Base-by-base conservation (phyloP, 2,888 invertebrate species). In the Epirrita christyi region DNA sequence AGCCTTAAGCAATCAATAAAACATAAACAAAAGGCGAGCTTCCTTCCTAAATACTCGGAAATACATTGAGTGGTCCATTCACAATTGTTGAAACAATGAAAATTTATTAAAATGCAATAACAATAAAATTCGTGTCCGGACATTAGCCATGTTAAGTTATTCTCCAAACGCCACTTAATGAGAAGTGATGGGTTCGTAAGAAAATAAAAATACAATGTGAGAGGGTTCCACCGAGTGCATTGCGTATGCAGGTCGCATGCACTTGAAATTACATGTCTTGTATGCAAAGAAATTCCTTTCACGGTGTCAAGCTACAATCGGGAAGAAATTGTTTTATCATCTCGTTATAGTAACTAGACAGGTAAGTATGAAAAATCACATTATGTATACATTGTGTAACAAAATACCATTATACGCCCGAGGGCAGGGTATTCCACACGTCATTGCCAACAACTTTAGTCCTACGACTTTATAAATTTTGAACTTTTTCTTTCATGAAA, bases 161-260 rank as follows among this genome's bases (percentile, higher is more conserved):
- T 92, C 92, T 90, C 80, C 83, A 86, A 90, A 90, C 91, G 89
- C 86, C 85, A 86, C 82, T 92, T 92, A 92, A 92, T 92, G 91
- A 92, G 92, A 92, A 92, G 83, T 91, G 91, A 92, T 92, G 92
- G 86, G 90, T 91, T 92, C 88, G 76, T 88, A 86, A 86, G 91
- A 91, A 91, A 90, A 88, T 88, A 85, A 85, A 84, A 88, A 88
- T 79, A 86, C 85, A 86, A 85, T 86, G 76, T 79, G 76, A 78
- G 80, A 78, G 80, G 78, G 78, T 82, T 81, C 77, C 76, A 76
- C 78, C 78, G 75, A 80, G 66, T 70, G 70, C 82, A 86, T 88
- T 82, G 71, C 66, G 83, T 90, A 91, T 92, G 90, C 91, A 77
- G 81, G 72, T 68, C 78, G 83, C 88, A 81, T 83, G 68, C 75